Evolutionary conservation across 2,113 vertebrate species (phyloP).

Genomic region (Otus sunia): DNA sequence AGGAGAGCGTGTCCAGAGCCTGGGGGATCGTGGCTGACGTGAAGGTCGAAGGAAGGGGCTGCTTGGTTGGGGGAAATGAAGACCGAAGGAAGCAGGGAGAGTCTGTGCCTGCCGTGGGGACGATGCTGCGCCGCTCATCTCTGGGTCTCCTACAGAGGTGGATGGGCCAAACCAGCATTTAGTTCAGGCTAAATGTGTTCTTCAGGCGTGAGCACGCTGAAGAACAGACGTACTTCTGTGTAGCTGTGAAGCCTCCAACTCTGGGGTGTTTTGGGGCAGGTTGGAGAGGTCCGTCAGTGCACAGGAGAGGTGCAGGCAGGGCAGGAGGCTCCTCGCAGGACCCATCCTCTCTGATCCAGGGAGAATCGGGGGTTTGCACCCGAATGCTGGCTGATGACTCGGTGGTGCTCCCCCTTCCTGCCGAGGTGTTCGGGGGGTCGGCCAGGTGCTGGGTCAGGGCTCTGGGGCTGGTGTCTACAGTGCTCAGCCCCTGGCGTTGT

Average conservation of each 20-base stretch:
- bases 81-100: not conserved
- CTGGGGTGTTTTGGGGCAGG: not conserved
- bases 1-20: not conserved
- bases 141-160: not conserved
- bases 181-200: not conserved
- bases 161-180: not conserved
- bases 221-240: not conserved
- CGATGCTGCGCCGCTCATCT: not conserved
- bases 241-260: not conserved
- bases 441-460: not conserved
- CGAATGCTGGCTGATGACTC: accelerated
- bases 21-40: accelerated
- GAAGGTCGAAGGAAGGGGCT: not conserved
- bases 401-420: not conserved
- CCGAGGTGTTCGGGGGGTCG: accelerated
- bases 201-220: not conserved
- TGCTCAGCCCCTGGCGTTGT: accelerated
- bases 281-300: accelerated
- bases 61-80: not conserved
- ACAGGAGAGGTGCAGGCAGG: not conserved
- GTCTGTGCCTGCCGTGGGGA: accelerated
- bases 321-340: not conserved
- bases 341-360: not conserved
- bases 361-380: not conserved
- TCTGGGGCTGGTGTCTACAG: not conserved